Evolutionary conservation across 2,797 vertebrate species (phyloP).

Genomic region (Crenuchus spilurus): DNA sequence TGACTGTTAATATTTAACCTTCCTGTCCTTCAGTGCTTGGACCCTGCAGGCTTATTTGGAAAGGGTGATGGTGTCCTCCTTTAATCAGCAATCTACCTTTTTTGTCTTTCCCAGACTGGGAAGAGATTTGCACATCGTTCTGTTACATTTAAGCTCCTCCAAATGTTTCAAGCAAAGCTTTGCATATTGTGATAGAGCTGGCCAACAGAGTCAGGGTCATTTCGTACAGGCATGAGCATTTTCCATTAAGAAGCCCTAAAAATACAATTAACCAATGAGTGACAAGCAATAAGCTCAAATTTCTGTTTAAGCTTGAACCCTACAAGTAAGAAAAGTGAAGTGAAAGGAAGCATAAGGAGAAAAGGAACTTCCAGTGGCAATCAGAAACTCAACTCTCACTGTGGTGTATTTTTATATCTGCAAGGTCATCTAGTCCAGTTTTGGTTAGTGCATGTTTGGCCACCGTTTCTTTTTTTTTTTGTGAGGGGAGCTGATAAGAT

Average conservation of each 20-base stretch:
- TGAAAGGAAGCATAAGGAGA: not conserved
- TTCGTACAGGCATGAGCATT: not conserved
- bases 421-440: too few species aligned
- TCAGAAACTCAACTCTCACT: too few species aligned
- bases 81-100: not conserved
- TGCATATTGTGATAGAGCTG: not conserved
- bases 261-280: not conserved
- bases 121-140: conserved; percentile 41
- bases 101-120: conserved; percentile 24
- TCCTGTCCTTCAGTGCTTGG: not conserved
- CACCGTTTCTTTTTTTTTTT: too few species aligned
- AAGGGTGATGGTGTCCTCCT: not conserved
- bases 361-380: not conserved
- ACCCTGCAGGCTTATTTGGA: not conserved
- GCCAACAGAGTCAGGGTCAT: not conserved
- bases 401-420: too few species aligned
- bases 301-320: not conserved
- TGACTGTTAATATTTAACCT: conserved; percentile 23
- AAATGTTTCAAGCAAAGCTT: not conserved
- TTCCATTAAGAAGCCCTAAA: not conserved
- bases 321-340: not conserved
- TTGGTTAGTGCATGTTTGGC: too few species aligned
- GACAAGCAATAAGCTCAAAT: conserved; percentile 17
- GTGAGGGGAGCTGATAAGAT: too few species aligned
- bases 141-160: conserved; percentile 21